Conservation (phyloP, 2,113 vertebrate species). For the Siniperca chuatsi region DNA sequence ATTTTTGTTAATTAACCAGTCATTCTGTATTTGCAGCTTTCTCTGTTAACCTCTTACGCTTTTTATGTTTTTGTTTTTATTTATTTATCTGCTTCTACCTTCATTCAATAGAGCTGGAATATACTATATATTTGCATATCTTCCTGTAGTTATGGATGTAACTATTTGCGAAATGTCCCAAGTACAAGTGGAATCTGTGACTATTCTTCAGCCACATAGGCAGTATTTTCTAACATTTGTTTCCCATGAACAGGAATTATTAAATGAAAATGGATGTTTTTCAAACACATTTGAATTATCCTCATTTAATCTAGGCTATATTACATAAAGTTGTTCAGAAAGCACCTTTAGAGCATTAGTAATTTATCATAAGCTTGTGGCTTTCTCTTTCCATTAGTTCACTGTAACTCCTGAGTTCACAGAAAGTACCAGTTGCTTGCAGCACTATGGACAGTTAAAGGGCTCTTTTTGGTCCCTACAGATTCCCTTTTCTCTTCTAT, state of each 20-base stretch:
- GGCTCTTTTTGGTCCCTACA: slow-evolving; percentile 32
- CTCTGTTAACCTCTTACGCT: not conserved
- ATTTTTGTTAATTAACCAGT: too few relatives aligned
- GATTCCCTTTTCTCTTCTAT: slow-evolving; percentile 32
- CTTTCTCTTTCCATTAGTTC: slow-evolving; percentile 6
- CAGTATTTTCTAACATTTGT: not conserved
- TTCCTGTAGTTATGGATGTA: too few relatives aligned
- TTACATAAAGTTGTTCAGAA: not conserved
- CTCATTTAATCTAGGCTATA: not conserved
- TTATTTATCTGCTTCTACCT: too few relatives aligned
- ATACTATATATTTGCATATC: too few relatives aligned
- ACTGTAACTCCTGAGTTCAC: slow-evolving; percentile 18
- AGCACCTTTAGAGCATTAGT: not conserved
- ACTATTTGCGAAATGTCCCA: not conserved
- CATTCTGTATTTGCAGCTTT: not conserved
- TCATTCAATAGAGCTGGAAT: not conserved
- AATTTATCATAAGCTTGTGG: not conserved
- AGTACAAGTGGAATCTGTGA: not conserved
- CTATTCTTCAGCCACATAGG: not conserved
- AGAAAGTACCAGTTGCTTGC: not conserved
- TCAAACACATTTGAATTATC: not conserved
- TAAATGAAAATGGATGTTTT: not conserved
- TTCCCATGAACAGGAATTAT: not conserved
- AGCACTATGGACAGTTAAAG: slow-evolving; percentile 24
- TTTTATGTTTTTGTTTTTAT: not conserved